Evolutionary conservation across 2,888 invertebrate genomes (phyloP), one percentile per base, ranked within the genome.

Genomic region (Sclerodermus sp.): DNA sequence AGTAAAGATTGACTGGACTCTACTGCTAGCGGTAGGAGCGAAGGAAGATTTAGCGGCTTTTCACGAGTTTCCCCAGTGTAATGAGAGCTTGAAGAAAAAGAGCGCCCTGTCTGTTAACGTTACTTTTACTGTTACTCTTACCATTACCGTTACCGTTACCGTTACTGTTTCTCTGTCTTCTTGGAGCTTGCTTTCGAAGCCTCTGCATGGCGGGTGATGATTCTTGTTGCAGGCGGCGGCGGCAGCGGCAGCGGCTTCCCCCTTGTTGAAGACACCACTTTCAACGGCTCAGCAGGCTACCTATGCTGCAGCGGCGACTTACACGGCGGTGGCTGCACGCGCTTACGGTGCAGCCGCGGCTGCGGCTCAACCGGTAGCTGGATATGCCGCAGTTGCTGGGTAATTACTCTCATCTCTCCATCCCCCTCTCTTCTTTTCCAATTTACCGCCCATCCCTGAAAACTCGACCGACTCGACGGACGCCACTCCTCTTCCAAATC

Each of bases 251-350:
- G 89, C 89, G 64, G 85, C 90, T 61, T 85, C 87, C 66, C 91
- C 91, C 51, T 83, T 91, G 79, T 82, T 91, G 82, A 91, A 91
- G 84, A 89, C 90, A 58, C 91, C 90, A 78, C 83, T 90, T 81
- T 89, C 87, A 79, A 83, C 86, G 79, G 89, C 91, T 79, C 91
- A 91, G 83, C 91, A 92, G 84, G 89, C 89, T 62, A 89, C 89
- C 69, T 91, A 92, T 75, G 91, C 92, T 75, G 91, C 91, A 57
- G 92, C 92, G 67, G 91, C 91, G 49, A 89, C 90, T 60, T 91
- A 91, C 80, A 90, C 91, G 74, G 90, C 91, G 57, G 91, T 91
- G 31, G 91, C 91, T 62, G 90, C 90, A 62, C 84, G 91, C 65
- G 91, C 91, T 62, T 90, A 89, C 68, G 87, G 88, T 66, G 90